Evolutionary conservation across 2,797 vertebrate genomes (phyloP), one percentile per base, ranked within the genome.

Genomic region (Megalops cyprinoides): DNA sequence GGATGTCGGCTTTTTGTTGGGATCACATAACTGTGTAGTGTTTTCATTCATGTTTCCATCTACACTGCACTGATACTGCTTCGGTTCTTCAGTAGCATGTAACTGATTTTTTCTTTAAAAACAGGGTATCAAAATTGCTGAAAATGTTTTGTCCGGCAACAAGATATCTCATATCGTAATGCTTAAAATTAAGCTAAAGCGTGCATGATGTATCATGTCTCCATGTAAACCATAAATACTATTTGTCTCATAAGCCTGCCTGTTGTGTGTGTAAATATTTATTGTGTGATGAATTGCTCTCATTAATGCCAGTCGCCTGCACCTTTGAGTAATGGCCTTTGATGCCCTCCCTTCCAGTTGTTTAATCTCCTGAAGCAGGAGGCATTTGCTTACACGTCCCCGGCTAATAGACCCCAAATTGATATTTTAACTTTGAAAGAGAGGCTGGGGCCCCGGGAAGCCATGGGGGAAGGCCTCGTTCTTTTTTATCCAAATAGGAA

Each of bases 351-450:
- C 77, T 75, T 74, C 76, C 12, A 74, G 65, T 79, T 84, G 78
- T 77, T 83, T 83, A 82, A 84, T 84, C 79, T 78, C 79, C 37
- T 79, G 55, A 77, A 79, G 67, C 34, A 74, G 34, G 44, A 62
- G 25, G 20, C 28, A 28, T 75, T 58, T 83, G 69, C 73, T 23
- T 78, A 82, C 76, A 73, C 82, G 77, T 87, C 84, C 78, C 76
- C 39, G 80, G 82, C 44, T 79, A 85, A 84, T 83, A 80, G 46
- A 81, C 62, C 60, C 77, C 34, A 82, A 89, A 89, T 80, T 85
- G 79, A 84, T 81, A 85, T 80, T 84, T 86, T 83, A 80, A 79
- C 65, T 62, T 78, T 53, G 42, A 69, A 74, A 74, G 46, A 65
- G 25, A 74, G 71, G 65, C 71, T 75, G 25, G 71, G 18, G 65